Base-by-base conservation (phyloP, 2,113 vertebrate genomes). In the Sus scrofa region DNA sequence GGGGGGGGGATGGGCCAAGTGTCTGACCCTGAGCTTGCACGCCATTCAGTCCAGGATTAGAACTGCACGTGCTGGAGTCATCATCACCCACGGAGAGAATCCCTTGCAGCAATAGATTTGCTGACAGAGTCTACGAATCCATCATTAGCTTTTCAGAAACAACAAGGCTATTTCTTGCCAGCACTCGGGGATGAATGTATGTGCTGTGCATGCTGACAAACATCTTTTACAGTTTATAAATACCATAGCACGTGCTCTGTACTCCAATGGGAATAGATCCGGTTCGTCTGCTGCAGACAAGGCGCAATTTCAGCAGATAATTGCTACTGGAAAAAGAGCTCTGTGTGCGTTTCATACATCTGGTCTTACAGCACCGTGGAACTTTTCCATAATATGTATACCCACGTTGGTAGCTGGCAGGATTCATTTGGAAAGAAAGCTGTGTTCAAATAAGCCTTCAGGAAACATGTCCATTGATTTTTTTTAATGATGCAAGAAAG, bases 221-320 rank as follows among this genome's bases (percentile, higher is more conserved):
- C 91, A 83, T 83, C 79, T 83, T 96, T 79, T 78, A 32, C 75
- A 10, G 86, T 97, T 94, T 97, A 97, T 97, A 97, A 97, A 97
- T 97, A 96, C 65, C 89, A 26, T 0, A 62, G 94, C 97, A 92
- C 63, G 8, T 89, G 94, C 91, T 91, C 63, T 32, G 83, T 24
- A 22, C 73, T 74, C 96, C 86, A 74, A 3, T n/a, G 94, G 87
- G 86, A 91, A 82, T 30, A 75, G 10, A 94, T 79, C 86, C 67
- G 24, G 56, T 56, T 68, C 2, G 91, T 78, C 85, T 63, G 75
- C 95, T 89, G 88, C 96, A 94, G 68, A 90, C 77, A 27, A 77
- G 62, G 95, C 67, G 0, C 78, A 91, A 56, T 95, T 74, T 92
- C 97, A 91, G 92, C 88, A 71, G 85, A 94, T 96, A 95, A 97